Base-by-base conservation (phyloP, 1,140 invertebrate genomes). In the Zelostemma sp. region DNA sequence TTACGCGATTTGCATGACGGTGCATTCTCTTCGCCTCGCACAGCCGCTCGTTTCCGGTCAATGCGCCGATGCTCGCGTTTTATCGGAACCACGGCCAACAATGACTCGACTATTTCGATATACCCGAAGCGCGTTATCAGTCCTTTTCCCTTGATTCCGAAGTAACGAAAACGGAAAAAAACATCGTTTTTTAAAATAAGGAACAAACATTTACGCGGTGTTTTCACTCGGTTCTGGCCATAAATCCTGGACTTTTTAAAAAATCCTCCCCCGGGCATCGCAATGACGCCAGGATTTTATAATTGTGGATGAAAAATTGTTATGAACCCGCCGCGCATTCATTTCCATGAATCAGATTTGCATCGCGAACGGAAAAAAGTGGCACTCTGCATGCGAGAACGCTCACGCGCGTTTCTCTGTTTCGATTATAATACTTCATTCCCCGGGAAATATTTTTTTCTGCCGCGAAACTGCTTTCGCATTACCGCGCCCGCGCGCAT, bases 1-100 rank as follows among this genome's bases (percentile, higher is more conserved):
- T 56, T 48, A 69, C 31, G 50, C 43, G 43, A 63, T 68, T 68
- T 59, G 59, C 66, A 63, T 59, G 66, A 55, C 40, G 17, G 16
- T 8, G 60, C 56, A 38, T 14, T 16, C 49, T 45, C 38, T 15
- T 47, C 28, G 28, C 28, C 28, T 5, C 28, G 28, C 11, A 11
- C 11, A 11, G 28, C 28, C 28, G 28, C 5, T 38, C 35, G 12
- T 14, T 38, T 38, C 35, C 35, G 35, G 9, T 38, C 9, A 14
- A 3, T 11, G 35, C 35, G 35, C 12, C 35, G 11, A n/a, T 38
- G 11, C 35, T 38, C 35, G 35, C 2, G 35, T 38, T 38, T 38
- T 11, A 11, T 5, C n/a, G 35, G 12, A 38, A 38, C 11, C 35
- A 38, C 9, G 9, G 35, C 9, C 35, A 38, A 38, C 35, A 38